Conservation (phyloP, 2,888 invertebrate species). For the Orchesellides sinensis region DNA sequence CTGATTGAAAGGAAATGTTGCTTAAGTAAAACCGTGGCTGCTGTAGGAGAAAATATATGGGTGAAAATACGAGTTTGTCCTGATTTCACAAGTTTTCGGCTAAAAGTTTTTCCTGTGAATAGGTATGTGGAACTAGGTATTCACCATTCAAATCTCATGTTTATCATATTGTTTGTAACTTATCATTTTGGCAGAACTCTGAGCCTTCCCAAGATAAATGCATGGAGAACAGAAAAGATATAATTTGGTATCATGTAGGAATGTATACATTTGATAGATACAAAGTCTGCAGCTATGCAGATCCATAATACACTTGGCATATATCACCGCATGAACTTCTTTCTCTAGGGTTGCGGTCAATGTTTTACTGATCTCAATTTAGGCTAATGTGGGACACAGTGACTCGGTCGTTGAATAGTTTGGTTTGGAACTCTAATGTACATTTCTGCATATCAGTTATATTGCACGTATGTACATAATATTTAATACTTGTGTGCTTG, state of each 20-base stretch:
- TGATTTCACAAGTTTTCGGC: slow-evolving; percentile 25
- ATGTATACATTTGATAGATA: not conserved
- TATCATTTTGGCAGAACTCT: not conserved
- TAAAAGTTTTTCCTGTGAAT: not conserved
- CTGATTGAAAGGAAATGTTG: slow-evolving; percentile 3
- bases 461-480: no score
- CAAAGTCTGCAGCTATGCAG: no score
- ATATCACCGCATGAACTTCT: slow-evolving; percentile 51
- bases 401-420: slow-evolving; percentile 57
- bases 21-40: slow-evolving; percentile 5
- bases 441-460: no score
- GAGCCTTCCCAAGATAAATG: not conserved
- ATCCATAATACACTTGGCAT: slow-evolving; percentile 49
- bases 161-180: slow-evolving; percentile 1
- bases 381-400: slow-evolving; percentile 62
- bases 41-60: slow-evolving; percentile 12
- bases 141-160: no score
- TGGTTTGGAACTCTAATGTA: slow-evolving; percentile 42
- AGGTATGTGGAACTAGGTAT: not conserved
- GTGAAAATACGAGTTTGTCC: slow-evolving; percentile 30
- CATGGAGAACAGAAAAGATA: slow-evolving; percentile 17
- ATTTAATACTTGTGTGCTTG: no score
- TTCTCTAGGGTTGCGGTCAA: slow-evolving; percentile 65
- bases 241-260: not conserved
- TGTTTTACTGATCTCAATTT: slow-evolving; percentile 65